Evolutionary conservation across 2,113 vertebrate species (phyloP), one percentile per base, ranked within the genome.

Genomic region (Syngnathus floridae): DNA sequence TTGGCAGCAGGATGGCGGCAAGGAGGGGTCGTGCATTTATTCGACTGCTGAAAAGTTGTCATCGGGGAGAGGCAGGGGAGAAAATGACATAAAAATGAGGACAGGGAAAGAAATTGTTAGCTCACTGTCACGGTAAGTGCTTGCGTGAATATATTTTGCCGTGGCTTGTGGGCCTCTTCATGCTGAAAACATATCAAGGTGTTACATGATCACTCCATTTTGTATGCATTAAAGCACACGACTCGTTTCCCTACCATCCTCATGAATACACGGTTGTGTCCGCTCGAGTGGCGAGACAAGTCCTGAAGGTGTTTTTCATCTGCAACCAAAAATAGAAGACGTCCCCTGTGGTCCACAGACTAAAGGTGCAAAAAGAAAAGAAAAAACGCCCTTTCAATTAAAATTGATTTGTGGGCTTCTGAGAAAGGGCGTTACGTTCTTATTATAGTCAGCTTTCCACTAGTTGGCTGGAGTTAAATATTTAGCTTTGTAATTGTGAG

Each of bases 131-230:
- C 19, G 17, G 36, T 60, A 14, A 21, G 4, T 60, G 38, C n/a
- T 60, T 1, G 3, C 19, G 17, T 10, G 35, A n/a, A 40, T 52
- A 22, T 21, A 52, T 54, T 54, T 54, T 12, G 21, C 2, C 4
- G 21, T 5, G 51, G 9, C 26, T 54, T 22, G 21, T 13, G 51
- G 21, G 9, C 9, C 45, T 17, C 45, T 66, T 68, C 78, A 79
- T 79, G 77, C 78, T 84, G 82, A 79, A 86, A 86, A 87, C 72
- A 72, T 82, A 83, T 86, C 77, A 85, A 14, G 75, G 67, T 75
- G 36, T 75, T 73, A 63, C 66, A 66, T 11, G 75, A 64, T 67
- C 35, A 31, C 26, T 31, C 26, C 26, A 31, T 31, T 31, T 31
- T 31, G 26, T 3, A 31, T 31, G 26, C 26, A 31, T 31, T 31